Base-by-base conservation (phyloP, 1,140 invertebrate genomes). In the Danaus melanippus region DNA sequence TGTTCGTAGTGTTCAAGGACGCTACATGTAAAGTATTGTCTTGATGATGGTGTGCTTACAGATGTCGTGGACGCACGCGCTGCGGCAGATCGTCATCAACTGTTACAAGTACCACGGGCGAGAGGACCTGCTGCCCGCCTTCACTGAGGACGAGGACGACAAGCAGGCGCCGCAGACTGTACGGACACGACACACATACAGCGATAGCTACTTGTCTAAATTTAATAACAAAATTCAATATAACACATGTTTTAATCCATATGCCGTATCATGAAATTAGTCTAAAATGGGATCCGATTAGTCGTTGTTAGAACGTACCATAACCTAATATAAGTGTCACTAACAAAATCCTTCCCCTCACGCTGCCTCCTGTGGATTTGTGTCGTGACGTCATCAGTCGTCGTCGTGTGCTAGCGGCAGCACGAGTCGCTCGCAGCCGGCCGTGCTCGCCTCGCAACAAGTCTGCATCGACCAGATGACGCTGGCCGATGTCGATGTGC, bases 61-160 rank as follows among this genome's bases (percentile, higher is more conserved):
- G 96, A 97, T 98, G 68, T 98, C 97, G 39, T 99, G 97, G 97
- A 99, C 97, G 10, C 96, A 98, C 84, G 97, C 97, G n/a, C 88
- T 99, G 53, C 89, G 97, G 15, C 96, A 98, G 87, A 98, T 98
- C 67, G 97, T 99, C 44, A 96, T 98, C 74, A 98, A 98, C 87
- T 99, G 97, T 88, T 99, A 99, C 88, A 98, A 97, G 89, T 98
- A 96, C 87, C 97, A 99, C 87, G 96, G 96, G 1, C 90, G 97
- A 67, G 97, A 98, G 88, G 97, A 99, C 86, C 89, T 99, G 40
- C 87, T 99, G 62, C 97, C 97, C 6, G 95, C 95, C 11, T 98
- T 98, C 87, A 94, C 90, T 56, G 97, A 98, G 74, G 97, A 98
- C 69, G 96, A 97, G 51, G 94, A 97, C 46, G 95, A 96, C 53